Conservation (phyloP, 2,797 vertebrate species). For the Triplophysa yarkandensis region DNA sequence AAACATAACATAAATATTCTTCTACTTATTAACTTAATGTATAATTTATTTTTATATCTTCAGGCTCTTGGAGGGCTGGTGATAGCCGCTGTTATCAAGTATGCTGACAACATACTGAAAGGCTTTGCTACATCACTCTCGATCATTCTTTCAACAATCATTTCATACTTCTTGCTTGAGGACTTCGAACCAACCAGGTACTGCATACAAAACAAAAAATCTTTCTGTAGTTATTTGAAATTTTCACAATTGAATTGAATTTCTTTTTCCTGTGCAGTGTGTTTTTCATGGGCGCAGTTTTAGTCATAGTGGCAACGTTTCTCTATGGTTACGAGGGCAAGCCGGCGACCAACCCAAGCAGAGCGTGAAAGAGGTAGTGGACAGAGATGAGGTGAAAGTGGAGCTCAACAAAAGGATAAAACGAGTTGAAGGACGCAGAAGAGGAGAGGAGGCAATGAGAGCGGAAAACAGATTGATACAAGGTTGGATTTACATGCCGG, state of each 20-base stretch:
- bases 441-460: constrained; percentile 3
- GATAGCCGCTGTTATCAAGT: constrained; percentile 98
- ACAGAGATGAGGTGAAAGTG: constrained; percentile 21
- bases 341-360: constrained; percentile 83
- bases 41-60: constrained; percentile 32
- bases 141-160: constrained; percentile 96
- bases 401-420: constrained; percentile 11
- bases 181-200: constrained; percentile 97
- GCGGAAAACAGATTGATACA: constrained; percentile 43
- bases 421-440: constrained; percentile 1
- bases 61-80: constrained; percentile 97
- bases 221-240: neutral
- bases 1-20: neutral
- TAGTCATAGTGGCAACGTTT: constrained; percentile 95
- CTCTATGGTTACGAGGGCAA: constrained; percentile 94
- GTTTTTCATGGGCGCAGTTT: constrained; percentile 90
- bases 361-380: constrained; percentile 75
- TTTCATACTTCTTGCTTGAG: constrained; percentile 97
- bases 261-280: constrained; percentile 74
- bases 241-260: neutral
- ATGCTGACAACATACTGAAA: constrained; percentile 98
- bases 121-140: constrained; percentile 97
- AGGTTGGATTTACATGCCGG: constrained; percentile 62
- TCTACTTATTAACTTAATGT: neutral
- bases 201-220: neutral